A percentile compares a stretch with the other conserved stretches of the same genome.
These are phyloP conservation scores for Sebastolobus altivelis DNA, from an alignment of 2,797 vertebrate genomes.

Conservation along the genomic window DNA sequence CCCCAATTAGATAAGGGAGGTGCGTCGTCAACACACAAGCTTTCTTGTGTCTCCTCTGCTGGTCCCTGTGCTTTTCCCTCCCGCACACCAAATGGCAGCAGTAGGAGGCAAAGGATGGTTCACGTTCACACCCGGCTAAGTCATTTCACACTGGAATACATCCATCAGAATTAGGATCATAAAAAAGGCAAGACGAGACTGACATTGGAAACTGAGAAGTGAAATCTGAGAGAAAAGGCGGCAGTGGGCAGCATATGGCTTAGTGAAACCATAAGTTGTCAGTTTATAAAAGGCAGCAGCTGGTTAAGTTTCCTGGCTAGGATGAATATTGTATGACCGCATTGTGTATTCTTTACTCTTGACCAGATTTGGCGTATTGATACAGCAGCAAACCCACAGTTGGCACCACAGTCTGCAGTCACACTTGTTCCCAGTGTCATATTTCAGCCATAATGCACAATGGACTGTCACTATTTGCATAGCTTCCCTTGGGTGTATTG, in stretches of 20 bases:
- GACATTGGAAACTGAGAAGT: constrained; percentile 79
- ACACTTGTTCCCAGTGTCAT: constrained; percentile 59
- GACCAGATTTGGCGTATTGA: constrained; percentile 63
- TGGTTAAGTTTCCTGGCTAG: constrained; percentile 62
- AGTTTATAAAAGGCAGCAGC: constrained; percentile 70
- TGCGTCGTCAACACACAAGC: constrained; percentile 67
- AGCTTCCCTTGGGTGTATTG: constrained; percentile 27
- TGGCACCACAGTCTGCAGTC: constrained; percentile 61
- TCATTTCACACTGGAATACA: constrained; percentile 80
- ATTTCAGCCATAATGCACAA: constrained; percentile 69
- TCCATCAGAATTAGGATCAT: constrained; percentile 80
- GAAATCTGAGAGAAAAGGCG: constrained; percentile 72
- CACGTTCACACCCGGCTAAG: constrained; percentile 72
- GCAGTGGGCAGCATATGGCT: constrained; percentile 73
- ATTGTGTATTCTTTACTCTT: constrained; percentile 53
- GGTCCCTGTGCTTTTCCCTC: constrained; percentile 59
- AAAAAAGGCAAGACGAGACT: constrained; percentile 71
- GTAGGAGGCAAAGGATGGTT: constrained; percentile 73
- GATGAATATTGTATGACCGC: constrained; percentile 67
- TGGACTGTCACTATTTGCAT: constrained; percentile 51
- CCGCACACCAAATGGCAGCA: constrained; percentile 78
- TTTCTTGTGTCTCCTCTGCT: constrained; percentile 56
- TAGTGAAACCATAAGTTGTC: constrained; percentile 67
- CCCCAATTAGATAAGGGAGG: constrained; percentile 81
- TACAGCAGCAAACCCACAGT: constrained; percentile 58